Evolutionary conservation across 2,113 vertebrate genomes (phyloP).

Genomic region (Python bivittatus): DNA sequence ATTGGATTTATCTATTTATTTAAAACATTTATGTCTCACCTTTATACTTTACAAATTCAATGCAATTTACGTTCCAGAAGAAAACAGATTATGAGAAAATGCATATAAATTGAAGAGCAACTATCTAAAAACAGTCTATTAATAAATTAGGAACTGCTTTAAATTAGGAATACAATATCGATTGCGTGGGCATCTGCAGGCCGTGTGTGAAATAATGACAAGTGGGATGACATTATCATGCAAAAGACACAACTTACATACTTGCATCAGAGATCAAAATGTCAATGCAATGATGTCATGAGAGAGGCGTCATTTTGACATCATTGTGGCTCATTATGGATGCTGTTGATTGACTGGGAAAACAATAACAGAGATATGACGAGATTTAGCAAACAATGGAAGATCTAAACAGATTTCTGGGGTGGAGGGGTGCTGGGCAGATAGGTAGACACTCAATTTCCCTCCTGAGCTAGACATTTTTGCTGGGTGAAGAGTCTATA

Average conservation of each 20-base stretch:
- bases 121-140: not conserved
- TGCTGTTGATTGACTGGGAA: not conserved
- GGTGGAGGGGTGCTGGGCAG: not conserved
- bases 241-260: not conserved
- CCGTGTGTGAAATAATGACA: not conserved
- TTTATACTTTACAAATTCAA: not conserved
- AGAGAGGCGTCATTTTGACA: not conserved
- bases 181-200: not conserved
- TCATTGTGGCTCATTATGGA: not conserved
- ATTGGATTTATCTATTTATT: not conserved
- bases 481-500: not conserved
- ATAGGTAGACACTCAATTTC: not conserved
- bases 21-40: not conserved
- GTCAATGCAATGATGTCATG: not conserved
- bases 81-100: not conserved
- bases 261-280: not conserved
- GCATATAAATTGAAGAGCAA: not conserved
- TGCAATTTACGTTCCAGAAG: not conserved
- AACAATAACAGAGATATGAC: not conserved
- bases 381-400: not conserved
- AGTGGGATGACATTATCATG: not conserved
- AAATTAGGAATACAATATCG: not conserved
- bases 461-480: not conserved
- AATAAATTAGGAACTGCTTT: not conserved
- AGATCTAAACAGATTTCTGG: not conserved